Evolutionary conservation across 2,113 vertebrate species (phyloP).

Genomic region (Acanthochromis polyacanthus): DNA sequence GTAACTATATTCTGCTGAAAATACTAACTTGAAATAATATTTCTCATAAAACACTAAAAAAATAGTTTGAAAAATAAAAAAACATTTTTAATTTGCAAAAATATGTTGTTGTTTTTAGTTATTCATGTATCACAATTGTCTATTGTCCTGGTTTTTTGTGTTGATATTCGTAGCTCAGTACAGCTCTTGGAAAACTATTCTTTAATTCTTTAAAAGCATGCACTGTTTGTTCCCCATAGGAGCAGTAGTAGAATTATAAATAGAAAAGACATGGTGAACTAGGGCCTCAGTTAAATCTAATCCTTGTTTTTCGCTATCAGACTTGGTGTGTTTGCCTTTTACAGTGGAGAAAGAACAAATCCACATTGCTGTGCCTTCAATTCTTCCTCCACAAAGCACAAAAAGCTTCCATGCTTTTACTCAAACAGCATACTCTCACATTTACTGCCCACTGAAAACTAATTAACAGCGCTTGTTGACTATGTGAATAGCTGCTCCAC

Average conservation of each 20-base stretch:
- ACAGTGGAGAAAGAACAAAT: slow-evolving; percentile 1
- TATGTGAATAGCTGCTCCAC: not conserved
- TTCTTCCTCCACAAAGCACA: slow-evolving; percentile 36
- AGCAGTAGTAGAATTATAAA: not conserved
- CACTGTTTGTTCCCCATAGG: too few species aligned
- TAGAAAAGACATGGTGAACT: slow-evolving; percentile 8
- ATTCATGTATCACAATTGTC: not conserved
- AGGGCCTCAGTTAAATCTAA: slow-evolving; percentile 17
- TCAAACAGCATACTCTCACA: slow-evolving; percentile 35
- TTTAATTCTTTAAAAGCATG: too few species aligned
- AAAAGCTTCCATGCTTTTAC: slow-evolving; percentile 15
- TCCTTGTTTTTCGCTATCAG: not conserved
- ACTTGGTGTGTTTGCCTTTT: not conserved
- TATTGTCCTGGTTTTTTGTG: not conserved
- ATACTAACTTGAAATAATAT: too few species aligned
- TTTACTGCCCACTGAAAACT: slow-evolving; percentile 21
- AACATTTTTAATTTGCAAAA: not conserved
- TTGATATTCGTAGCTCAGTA: too few species aligned
- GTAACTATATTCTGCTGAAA: too few species aligned
- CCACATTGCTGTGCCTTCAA: slow-evolving; percentile 27
- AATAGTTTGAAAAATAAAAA: too few species aligned
- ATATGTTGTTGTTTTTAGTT: not conserved
- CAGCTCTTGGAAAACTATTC: too few species aligned
- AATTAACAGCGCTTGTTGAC: slow-evolving; percentile 34
- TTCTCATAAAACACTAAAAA: too few species aligned